Evolutionary conservation across 2,888 invertebrate species (phyloP), one percentile per base, ranked within the genome.

Genomic region (Protonemura montana): DNA sequence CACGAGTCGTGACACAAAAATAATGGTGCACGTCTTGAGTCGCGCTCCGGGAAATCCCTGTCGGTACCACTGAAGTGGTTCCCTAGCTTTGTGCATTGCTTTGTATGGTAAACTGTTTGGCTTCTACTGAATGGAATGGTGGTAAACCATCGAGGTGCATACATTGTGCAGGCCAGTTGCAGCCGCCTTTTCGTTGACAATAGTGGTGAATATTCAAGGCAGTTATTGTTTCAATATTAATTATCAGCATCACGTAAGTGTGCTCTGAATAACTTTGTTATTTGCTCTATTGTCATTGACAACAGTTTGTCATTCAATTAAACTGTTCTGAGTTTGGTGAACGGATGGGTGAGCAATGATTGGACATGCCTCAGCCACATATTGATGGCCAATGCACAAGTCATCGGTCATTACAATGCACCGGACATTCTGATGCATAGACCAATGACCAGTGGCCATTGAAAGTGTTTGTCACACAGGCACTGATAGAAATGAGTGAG

Each of bases 291-390:
- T 59, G 59, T 59, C 59, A 59, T 59, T 59, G 59, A 2, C 59
- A 59, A 16, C 59, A 2, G 13, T 59, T 10, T 21, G 13, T 59
- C 21, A 59, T 59, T 59, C 59, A 59, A 59, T 59, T 59, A 59
- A 59, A 59, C 13, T 7, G 59, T 16, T 59, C 59, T 59, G 59
- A 10, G 21, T 59, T 59, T 59, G 59, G 59, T 59, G 59, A 21
- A 59, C 59, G 59, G 59, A 59, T 59, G 59, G 59, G 59, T 59
- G 59, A 59, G 59, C 59, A 59, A 59, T 21, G 59, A 59, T 59
- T 21, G 59, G 59, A 59, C 59, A 59, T 59, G 59, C 59, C 59
- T 21, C 59, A 16, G 7, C 59, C 59, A 59, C 59, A 59, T 59
- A 59, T 59, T 59, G 59, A 59, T 59, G 59, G 59, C 59, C 59